Base-by-base conservation (phyloP, 2,888 invertebrate species). In the Temnothorax unifasciatus region DNA sequence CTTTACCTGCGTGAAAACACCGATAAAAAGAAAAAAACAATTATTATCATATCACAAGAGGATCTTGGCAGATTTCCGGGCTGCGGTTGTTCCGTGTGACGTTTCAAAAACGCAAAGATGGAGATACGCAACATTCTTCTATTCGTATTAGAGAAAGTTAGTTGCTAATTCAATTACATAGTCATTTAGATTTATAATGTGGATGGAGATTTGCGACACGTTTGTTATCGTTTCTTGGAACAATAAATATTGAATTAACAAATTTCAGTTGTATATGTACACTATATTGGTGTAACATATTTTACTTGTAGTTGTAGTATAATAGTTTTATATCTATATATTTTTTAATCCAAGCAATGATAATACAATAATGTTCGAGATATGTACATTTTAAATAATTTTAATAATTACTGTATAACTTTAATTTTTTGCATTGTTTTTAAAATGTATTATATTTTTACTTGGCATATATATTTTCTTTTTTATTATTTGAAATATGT, bases 51-150 rank as follows among this genome's bases (percentile, higher is more conserved):
- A 74, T 61, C 81, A 75, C 75, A 81, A 68, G 52, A 50, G 63
- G 61, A 79, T 82, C 69, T 75, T 71, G 81, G 63, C 81, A 82
- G 82, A 85, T 83, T 89, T 87, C 82, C 85, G 83, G 68, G 34
- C 61, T 68, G 82, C 38, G 89, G 82, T 89, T 77, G 25, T 52
- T 75, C 83, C 47, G 63, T 29, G 34, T 61, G 18, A 15, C n/a
- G 57, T 73, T 82, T 50, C 38, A 47, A 75, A 77, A 77, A 66
- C 13, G 54, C 34, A 41, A 52, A 61, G 74, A 88, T n/a, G 75
- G 21, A 34, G 44, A 82, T 15, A 41, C 64, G 11, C 41, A 41
- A 44, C 64, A 74, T 61, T 79, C 13, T 50, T 59, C 21, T 18
- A 74, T 66, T 74, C 15, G 34, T 44, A 11, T 54, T 25, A 18